Conservation (phyloP, 2,797 vertebrate genomes). For the Sebastes kiyomatsui region DNA sequence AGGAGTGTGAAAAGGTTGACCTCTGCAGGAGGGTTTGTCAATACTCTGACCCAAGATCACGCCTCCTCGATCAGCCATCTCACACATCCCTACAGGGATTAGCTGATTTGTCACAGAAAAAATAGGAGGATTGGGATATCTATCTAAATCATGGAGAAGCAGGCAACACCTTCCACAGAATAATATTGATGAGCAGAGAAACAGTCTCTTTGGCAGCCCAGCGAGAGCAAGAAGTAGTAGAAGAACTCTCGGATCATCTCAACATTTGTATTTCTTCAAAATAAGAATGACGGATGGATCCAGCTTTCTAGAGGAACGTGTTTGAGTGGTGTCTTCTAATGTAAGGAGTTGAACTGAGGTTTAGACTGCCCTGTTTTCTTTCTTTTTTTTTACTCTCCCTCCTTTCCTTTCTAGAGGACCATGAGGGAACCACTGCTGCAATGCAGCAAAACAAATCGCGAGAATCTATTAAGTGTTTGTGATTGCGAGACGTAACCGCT, state of each 20-base stretch:
- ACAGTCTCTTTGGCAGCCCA: background rate
- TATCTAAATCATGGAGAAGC: slow-evolving; percentile 36
- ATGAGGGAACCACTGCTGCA: slow-evolving; percentile 79
- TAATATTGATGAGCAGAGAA: slow-evolving; percentile 52
- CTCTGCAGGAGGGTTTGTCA: slow-evolving; percentile 41
- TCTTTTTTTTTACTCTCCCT: slow-evolving; percentile 39
- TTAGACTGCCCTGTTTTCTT: slow-evolving; percentile 3
- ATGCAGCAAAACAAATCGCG: slow-evolving; percentile 84
- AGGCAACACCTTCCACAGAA: slow-evolving; percentile 25
- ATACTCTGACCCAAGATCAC: slow-evolving; percentile 44
- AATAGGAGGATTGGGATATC: slow-evolving; percentile 1
- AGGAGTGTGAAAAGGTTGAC: slow-evolving; percentile 40
- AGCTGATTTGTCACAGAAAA: slow-evolving; percentile 39
- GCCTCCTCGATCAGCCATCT: slow-evolving; percentile 34
- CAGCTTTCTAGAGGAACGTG: background rate
- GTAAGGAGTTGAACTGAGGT: background rate
- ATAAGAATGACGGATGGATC: slow-evolving; percentile 5
- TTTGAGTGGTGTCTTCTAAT: background rate
- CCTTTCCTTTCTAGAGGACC: slow-evolving; percentile 42
- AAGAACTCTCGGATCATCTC: background rate
- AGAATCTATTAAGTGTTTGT: slow-evolving; percentile 67
- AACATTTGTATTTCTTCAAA: slow-evolving; percentile 7
- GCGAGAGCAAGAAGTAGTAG: background rate
- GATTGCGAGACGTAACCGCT: slow-evolving; percentile 42
- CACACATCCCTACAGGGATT: slow-evolving; percentile 27